These are phyloP conservation scores for Lepidotrigona ventralis DNA, from an alignment of 1,140 invertebrate species.

Conservation along the genomic window DNA sequence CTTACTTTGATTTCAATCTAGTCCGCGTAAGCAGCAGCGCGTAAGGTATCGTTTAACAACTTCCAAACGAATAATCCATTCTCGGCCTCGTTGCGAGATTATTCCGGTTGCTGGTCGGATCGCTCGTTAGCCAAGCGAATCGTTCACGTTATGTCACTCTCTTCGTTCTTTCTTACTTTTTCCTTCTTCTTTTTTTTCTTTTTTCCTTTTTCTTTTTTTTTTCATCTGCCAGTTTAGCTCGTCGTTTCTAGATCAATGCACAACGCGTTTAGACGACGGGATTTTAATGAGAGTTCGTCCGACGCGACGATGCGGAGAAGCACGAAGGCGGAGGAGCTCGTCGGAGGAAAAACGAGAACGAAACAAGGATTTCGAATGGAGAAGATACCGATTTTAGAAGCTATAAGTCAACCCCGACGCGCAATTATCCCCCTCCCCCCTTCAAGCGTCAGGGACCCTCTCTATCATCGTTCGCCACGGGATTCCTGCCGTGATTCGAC, in stretches of 20 bases:
- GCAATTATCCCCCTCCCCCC: slow-evolving; percentile 69
- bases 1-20: slow-evolving; percentile 53
- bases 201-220: background rate
- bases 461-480: slow-evolving; percentile 57
- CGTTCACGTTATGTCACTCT: background rate
- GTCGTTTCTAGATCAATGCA: background rate
- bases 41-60: slow-evolving; percentile 50
- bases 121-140: slow-evolving; percentile 1
- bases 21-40: background rate
- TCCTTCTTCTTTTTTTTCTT: no score
- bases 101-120: background rate
- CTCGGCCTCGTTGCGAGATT: slow-evolving; percentile 17
- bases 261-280: slow-evolving; percentile 4
- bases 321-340: background rate
- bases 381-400: slow-evolving; percentile 75
- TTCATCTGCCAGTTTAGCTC: background rate
- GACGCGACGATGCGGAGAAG: background rate
- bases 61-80: slow-evolving; percentile 42
- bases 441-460: slow-evolving; percentile 49
- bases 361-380: slow-evolving; percentile 48
- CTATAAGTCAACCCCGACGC: slow-evolving; percentile 76
- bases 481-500: slow-evolving; percentile 60
- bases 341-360: slow-evolving; percentile 1
- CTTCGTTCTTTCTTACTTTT: no score
- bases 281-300: slow-evolving; percentile 24